These are phyloP conservation scores for Azorinus chamasolen DNA, from an alignment of 2,888 invertebrate species.

Conservation along the genomic window DNA sequence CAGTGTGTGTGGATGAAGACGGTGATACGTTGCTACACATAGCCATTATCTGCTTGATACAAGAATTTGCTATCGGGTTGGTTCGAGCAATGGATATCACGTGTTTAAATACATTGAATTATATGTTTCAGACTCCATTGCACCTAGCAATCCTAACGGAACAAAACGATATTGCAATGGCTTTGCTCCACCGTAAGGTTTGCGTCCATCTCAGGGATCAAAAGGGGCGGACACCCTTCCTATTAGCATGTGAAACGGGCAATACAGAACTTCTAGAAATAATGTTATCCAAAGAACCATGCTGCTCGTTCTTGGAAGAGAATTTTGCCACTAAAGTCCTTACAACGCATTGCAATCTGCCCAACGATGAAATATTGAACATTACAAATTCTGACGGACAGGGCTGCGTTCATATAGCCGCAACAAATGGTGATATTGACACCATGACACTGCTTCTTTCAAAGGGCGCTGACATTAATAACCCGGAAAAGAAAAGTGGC, in stretches of 20 bases:
- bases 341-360: too few relatives aligned
- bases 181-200: slow-evolving; percentile 1
- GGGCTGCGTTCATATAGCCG: slow-evolving; percentile 26
- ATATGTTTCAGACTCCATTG: slow-evolving; percentile 21
- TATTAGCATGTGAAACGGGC: slow-evolving; percentile 11
- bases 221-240: slow-evolving; percentile 13
- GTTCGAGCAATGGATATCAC: slow-evolving; percentile 23
- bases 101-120: slow-evolving; percentile 8
- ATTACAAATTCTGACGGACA: slow-evolving; percentile 21
- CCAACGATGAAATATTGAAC: background rate
- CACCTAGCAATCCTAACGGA: slow-evolving; percentile 23
- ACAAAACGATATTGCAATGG: background rate
- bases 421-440: slow-evolving; percentile 5
- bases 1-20: slow-evolving; percentile 51
- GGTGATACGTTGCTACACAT: slow-evolving; percentile 64
- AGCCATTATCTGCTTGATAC: slow-evolving; percentile 49
- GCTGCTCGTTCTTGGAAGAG: background rate
- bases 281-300: background rate
- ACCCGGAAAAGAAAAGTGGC: slow-evolving; percentile 22
- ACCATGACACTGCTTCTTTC: slow-evolving; percentile 3
- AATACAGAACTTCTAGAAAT: slow-evolving; percentile 4
- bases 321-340: too few relatives aligned
- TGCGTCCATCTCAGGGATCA: slow-evolving; percentile 1
- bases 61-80: slow-evolving; percentile 26
- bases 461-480: slow-evolving; percentile 17